phyloP scores from a whole-genome alignment of 2,888 invertebrate species.

The Rotaria socialis region DNA sequence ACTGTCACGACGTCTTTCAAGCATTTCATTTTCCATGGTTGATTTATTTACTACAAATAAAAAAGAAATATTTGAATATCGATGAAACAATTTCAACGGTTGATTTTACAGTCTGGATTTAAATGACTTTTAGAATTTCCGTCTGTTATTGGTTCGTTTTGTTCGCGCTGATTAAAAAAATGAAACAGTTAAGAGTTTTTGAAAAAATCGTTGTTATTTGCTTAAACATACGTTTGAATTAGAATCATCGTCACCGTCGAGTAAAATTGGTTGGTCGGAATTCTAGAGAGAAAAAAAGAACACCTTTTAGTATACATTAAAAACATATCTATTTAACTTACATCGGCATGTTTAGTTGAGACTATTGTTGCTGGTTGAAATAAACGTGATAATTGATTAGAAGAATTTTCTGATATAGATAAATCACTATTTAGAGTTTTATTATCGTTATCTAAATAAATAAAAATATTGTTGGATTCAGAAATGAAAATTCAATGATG shows the following conservation, averaged over 20 bases:
- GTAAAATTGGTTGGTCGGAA: conserved; percentile 1
- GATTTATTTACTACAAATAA: neutral
- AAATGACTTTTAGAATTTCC: neutral
- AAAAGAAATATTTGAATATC: neutral
- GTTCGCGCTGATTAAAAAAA: neutral
- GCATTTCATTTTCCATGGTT: neutral
- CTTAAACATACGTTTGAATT: neutral
- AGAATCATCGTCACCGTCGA: conserved; percentile 17
- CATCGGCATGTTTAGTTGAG: neutral
- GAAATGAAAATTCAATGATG: no score
- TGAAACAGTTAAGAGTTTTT: no score
- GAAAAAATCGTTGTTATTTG: neutral
- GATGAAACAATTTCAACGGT: neutral
- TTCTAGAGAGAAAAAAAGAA: neutral
- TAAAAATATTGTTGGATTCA: neutral
- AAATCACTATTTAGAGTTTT: neutral
- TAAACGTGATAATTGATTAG: conserved; percentile 8
- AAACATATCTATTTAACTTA: neutral
- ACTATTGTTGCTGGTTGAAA: neutral
- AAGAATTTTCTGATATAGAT: neutral
- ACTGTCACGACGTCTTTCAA: conserved; percentile 13
- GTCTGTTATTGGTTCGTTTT: neutral
- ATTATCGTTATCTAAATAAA: neutral
- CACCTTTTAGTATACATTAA: neutral
- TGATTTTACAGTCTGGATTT: neutral